Conservation (phyloP, 53 echinoderm and acorn worm species). For the Echinarachnius parma region DNA sequence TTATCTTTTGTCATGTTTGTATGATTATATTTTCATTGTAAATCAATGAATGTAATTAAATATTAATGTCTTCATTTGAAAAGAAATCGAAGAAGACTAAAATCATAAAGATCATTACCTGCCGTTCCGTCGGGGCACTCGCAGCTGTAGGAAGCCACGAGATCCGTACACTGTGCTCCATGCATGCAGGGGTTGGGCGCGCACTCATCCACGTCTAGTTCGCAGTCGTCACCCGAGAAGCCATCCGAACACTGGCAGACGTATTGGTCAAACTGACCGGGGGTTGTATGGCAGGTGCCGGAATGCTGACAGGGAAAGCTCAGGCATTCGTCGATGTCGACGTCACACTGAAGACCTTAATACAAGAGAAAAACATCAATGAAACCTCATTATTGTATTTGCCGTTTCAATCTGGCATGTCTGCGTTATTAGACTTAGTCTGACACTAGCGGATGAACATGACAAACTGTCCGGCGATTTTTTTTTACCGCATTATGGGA, state of each 20-base stretch:
- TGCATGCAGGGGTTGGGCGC: constrained; percentile 50
- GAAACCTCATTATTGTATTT: no score
- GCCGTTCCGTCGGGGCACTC: constrained; percentile 44
- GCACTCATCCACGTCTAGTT: constrained; percentile 68
- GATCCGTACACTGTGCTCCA: constrained; percentile 60
- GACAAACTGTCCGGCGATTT: no score
- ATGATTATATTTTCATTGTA: no score
- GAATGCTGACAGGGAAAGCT: constrained; percentile 40
- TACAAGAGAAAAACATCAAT: neutral
- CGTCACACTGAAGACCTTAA: constrained; percentile 9
- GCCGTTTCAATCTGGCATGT: no score
- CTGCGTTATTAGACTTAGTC: no score
- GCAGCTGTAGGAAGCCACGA: constrained; percentile 41
- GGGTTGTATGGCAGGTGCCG: constrained; percentile 11
- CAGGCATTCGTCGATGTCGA: constrained; percentile 29
- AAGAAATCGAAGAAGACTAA: neutral
- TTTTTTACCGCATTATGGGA: no score
- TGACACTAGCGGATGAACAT: no score
- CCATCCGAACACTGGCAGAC: neutral
- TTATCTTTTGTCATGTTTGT: no score
- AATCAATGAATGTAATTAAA: neutral
- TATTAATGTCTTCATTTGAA: no score
- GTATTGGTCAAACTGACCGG: constrained; percentile 7
- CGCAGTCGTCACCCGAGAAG: constrained; percentile 47
- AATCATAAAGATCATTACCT: neutral